phyloP scores from a whole-genome alignment of 2,113 vertebrate species.

The Hipposideros armiger region DNA sequence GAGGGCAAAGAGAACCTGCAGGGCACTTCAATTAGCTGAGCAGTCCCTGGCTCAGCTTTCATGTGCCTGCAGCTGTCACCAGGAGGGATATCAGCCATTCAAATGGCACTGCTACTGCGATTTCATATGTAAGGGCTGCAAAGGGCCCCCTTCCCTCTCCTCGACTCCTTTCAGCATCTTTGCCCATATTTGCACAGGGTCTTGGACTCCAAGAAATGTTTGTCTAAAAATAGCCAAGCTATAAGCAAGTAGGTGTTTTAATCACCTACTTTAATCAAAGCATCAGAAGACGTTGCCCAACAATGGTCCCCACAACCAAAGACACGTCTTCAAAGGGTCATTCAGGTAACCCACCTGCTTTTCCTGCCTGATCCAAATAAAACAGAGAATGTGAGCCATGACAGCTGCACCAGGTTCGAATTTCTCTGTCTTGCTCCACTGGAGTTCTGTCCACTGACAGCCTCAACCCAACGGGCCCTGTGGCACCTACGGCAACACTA shows the following conservation, averaged over 20 bases:
- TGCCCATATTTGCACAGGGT: slow-evolving; percentile 5
- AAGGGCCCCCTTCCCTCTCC: not conserved
- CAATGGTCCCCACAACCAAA: not conserved
- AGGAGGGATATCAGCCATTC: not conserved
- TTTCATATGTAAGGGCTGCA: not conserved
- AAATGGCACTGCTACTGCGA: not conserved
- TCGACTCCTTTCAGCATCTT: slow-evolving; percentile 7
- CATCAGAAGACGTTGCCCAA: not conserved
- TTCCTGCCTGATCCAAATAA: not conserved
- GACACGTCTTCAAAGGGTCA: not conserved
- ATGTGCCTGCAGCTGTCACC: slow-evolving; percentile 59
- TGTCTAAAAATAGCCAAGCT: slow-evolving; percentile 23
- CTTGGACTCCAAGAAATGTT: slow-evolving; percentile 35
- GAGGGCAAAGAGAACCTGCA: slow-evolving; percentile 68
- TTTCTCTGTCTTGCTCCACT: not conserved
- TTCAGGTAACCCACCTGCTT: not conserved
- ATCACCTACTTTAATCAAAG: slow-evolving; percentile 30
- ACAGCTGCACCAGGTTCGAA: not conserved
- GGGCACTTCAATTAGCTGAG: slow-evolving; percentile 61
- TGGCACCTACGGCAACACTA: not conserved
- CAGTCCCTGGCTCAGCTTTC: slow-evolving; percentile 7
- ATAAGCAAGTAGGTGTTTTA: not conserved
- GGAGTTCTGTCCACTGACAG: not conserved
- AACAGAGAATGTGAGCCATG: not conserved
- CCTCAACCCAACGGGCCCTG: not conserved